Evolutionary conservation across 2,888 invertebrate species (phyloP), one percentile per base, ranked within the genome.

Genomic region (Daptonema setosum): DNA sequence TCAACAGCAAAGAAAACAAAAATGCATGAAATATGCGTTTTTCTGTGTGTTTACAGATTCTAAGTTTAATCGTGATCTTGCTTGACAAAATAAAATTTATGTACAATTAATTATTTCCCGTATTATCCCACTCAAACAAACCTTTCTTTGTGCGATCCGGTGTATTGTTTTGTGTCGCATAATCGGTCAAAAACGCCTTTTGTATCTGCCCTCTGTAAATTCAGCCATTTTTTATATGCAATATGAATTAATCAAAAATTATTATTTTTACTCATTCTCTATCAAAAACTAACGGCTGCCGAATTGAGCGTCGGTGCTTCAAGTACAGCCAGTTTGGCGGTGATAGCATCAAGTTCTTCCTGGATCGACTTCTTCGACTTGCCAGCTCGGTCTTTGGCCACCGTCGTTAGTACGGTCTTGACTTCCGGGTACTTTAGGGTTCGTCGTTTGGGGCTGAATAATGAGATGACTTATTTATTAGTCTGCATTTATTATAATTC

Each of bases 131-230:
- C n/a, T n/a, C n/a, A n/a, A n/a, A n/a, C n/a, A n/a, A n/a, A n/a
- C 24, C 51, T 28, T 22, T 53, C 53, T 5, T 51, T 43, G 45
- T 29, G 43, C 26, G 28, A 1, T 20, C 63, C 63, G 24, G 63
- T 63, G 57, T 67, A 66, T 52, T 68, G 69, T 2, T 63, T 65
- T 54, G 63, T 63, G 54, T 70, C 68, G 5, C 70, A 71, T 52
- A 70, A 59, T n/a, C 70, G 61, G 54, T 63, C 64, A 58, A 66
- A 67, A 20, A 69, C 70, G 11, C 66, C 53, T 2, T 20, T 47
- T 20, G 41, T 54, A 26, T 41, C 29, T 24, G 58, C 41, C 52
- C 26, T 56, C 61, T 61, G 55, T 17, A 60, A 61, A 5, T 11
- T 35, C 17, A 35, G n/a, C n/a, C n/a, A n/a, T n/a, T n/a, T n/a